Percentiles rank a stretch among this genome's conserved stretches.
Evolutionary conservation across 2,888 invertebrate species (phyloP).

Genomic region (Melanotus villosus): DNA sequence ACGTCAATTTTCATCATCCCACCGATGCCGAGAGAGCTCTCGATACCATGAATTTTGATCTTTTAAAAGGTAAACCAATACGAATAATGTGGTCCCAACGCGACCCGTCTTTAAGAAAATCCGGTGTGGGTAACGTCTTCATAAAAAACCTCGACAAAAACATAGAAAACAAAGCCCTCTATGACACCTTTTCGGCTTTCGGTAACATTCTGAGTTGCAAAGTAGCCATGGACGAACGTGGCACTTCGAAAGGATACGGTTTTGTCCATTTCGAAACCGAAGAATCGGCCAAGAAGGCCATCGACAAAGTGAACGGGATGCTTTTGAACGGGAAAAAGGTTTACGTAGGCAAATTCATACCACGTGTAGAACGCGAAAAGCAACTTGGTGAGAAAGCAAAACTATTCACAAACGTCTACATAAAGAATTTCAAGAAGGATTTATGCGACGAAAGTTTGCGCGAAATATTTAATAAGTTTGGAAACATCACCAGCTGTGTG

Average conservation of each 20-base stretch:
- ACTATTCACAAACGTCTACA: slow-evolving; percentile 97
- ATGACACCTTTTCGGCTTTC: slow-evolving; percentile 98
- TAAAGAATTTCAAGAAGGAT: slow-evolving; percentile 97
- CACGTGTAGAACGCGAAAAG: slow-evolving; percentile 96
- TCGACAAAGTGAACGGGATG: slow-evolving; percentile 99
- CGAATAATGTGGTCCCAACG: slow-evolving; percentile 99
- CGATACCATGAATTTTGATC: slow-evolving; percentile 99
- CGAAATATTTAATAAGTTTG: slow-evolving; percentile 93
- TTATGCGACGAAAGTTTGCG: slow-evolving; percentile 89
- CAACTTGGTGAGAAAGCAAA: slow-evolving; percentile 96
- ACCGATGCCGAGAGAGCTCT: slow-evolving; percentile 98
- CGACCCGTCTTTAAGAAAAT: slow-evolving; percentile 97
- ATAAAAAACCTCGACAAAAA: slow-evolving; percentile 99
- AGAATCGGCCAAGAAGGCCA: slow-evolving; percentile 96
- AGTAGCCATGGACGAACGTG: slow-evolving; percentile 95
- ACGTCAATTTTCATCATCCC: slow-evolving; percentile 99
- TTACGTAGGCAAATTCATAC: slow-evolving; percentile 97
- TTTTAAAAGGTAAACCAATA: slow-evolving; percentile 96
- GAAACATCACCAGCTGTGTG: slow-evolving; percentile 91
- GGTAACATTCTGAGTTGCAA: slow-evolving; percentile 99
- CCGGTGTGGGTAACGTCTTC: slow-evolving; percentile 99
- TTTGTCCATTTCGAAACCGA: slow-evolving; percentile 99
- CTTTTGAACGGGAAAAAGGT: slow-evolving; percentile 98
- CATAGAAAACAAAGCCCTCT: slow-evolving; percentile 99
- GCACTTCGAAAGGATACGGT: slow-evolving; percentile 95